Base-by-base conservation (phyloP, 2,888 invertebrate genomes). In the Epinotia demarniana region DNA sequence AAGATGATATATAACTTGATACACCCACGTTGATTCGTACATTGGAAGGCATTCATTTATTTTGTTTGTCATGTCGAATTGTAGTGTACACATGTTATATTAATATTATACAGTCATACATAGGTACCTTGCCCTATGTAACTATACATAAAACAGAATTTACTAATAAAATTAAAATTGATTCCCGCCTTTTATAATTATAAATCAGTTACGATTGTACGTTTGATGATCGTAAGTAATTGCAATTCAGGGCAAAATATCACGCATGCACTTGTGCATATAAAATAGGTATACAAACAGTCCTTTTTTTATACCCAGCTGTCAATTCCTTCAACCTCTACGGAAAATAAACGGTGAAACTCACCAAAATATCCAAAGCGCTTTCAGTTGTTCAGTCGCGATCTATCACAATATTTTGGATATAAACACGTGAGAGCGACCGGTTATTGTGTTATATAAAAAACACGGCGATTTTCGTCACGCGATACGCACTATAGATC, bases 401-500 rank as follows among this genome's bases (percentile, higher is more conserved):
- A 72, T 75, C 49, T 72, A 67, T 46, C 75, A 72, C 75, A 75
- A 72, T 75, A 75, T 62, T 75, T 75, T 72, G n/a, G 61, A 62
- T 57, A 71, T 72, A 55, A 72, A 75, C 75, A 75, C 75, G 75
- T 72, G 72, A 75, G 67, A 75, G 33, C 71, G 62, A 72, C 67
- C 71, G 71, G 61, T 67, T 61, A 55, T 33, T 67, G 39, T 66
- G 19, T 72, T 75, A 72, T 61, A 57, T 63, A 63, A 74, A 69
- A 72, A 72, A 66, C n/a, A 77, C 81, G 81, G 85, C 84, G 86
- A 86, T 88, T 87, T 84, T 86, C 86, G 86, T 85, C 83, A 80
- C 81, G 80, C 83, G 81, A 85, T 82, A 79, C 81, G 79, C 84
- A 81, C 81, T 82, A 79, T 80, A 79, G 80, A 78, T 80, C 75